Evolutionary conservation across 2,113 vertebrate species (phyloP).

Genomic region (Daphoenositta chrysoptera): DNA sequence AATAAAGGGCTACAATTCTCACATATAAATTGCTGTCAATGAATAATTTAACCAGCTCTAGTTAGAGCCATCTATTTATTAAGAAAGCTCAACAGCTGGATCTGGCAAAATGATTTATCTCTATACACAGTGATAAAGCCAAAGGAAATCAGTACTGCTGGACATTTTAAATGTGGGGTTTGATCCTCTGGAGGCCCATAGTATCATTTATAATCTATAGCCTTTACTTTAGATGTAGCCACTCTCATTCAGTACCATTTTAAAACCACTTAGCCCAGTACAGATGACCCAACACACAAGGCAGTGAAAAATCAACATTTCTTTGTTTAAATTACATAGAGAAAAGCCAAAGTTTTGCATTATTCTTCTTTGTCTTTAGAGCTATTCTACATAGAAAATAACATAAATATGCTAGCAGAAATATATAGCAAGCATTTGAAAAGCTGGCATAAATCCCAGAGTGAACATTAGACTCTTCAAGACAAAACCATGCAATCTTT

Average conservation of each 20-base stretch:
- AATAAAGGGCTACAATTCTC: background rate
- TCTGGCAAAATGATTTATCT: background rate
- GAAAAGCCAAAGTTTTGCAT: background rate
- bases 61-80: background rate
- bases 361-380: background rate
- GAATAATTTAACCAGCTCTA: constrained; percentile 24
- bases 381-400: background rate
- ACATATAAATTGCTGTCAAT: background rate
- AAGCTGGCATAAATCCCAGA: background rate
- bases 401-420: background rate
- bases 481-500: background rate
- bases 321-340: background rate
- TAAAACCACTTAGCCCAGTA: background rate
- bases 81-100: background rate
- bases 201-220: background rate
- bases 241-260: background rate
- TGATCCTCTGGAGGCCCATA: background rate
- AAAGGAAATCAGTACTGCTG: constrained; percentile 1
- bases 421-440: background rate
- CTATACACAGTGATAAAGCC: background rate
- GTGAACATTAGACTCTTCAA: background rate
- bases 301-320: background rate
- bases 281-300: background rate
- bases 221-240: background rate
- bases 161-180: background rate